Base-by-base conservation (phyloP, 2,888 invertebrate species). In the Corbicula japonica region DNA sequence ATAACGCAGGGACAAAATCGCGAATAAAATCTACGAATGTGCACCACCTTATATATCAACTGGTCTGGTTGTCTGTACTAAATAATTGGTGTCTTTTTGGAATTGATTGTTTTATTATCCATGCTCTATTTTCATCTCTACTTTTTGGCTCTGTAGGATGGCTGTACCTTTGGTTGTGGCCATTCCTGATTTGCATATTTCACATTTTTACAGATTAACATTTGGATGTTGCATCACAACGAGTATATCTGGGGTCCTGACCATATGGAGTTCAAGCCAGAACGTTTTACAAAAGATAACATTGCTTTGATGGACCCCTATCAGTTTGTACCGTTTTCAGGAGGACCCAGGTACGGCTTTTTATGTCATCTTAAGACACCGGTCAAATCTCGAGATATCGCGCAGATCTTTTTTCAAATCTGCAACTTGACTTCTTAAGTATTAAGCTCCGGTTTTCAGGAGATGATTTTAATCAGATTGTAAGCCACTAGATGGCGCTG, bases 171-270 rank as follows among this genome's bases (percentile, higher is more conserved):
- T n/a, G n/a, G n/a, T n/a, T n/a, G n/a, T n/a, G n/a, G n/a, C n/a
- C n/a, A n/a, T n/a, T n/a, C n/a, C n/a, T n/a, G n/a, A n/a, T n/a
- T n/a, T n/a, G n/a, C n/a, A n/a, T n/a, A n/a, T n/a, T n/a, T n/a
- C n/a, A n/a, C n/a, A n/a, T 54, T 80, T n/a, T 71, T 86, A 3
- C 76, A 87, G 32, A 77, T 91, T 6, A 76, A 84, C 48, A 80
- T 92, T n/a, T 84, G 85, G 76, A 75, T 54, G 35, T 69, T 90
- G 6, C 90, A 91, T 62, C 88, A 89, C 74, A 90, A 90, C 44
- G 82, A 80, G 21, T 68, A 71, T 26, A 78, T 86, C 0, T 86
- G 86, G 86, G 73, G 77, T 3, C 60, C 70, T 15, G 76, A 85
- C 32, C 81, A 85, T 35, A 74, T 79, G 80, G 81, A 84, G 30